phyloP scores from a whole-genome alignment of 2,797 vertebrate genomes.

The Balearica regulorum region DNA sequence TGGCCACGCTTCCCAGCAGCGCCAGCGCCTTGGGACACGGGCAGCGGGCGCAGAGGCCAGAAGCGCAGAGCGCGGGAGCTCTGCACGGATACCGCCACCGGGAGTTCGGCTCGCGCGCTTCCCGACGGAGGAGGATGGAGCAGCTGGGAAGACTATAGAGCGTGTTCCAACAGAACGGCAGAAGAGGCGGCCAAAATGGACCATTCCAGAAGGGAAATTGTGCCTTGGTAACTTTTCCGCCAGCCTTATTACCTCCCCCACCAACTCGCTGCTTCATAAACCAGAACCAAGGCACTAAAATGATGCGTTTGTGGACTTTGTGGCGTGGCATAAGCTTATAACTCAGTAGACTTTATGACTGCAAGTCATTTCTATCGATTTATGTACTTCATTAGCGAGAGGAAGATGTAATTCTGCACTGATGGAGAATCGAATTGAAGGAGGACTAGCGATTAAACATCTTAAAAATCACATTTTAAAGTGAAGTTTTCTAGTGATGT shows the following conservation, averaged over 20 bases:
- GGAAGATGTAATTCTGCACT: conserved; percentile 7
- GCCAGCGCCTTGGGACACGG: not conserved
- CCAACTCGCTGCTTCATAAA: not conserved
- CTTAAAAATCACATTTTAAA: not conserved
- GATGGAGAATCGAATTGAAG: not conserved
- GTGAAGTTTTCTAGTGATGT: not conserved
- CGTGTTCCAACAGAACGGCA: not conserved
- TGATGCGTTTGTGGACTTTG: not conserved
- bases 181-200: not conserved
- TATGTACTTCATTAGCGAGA: conserved; percentile 24
- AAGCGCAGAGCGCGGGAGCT: not conserved
- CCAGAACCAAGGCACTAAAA: not conserved
- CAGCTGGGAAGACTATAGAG: fast-evolving
- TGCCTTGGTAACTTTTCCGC: not conserved
- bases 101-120: not conserved
- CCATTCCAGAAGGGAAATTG: not conserved
- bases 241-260: not conserved
- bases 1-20: not conserved
- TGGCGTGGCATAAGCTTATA: not conserved
- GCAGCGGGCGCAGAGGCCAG: not conserved
- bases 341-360: not conserved
- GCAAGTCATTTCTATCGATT: conserved; percentile 22
- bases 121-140: fast-evolving
- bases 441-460: not conserved
- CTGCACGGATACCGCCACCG: fast-evolving